Base-by-base conservation (phyloP, 1,140 invertebrate genomes). In the Drosophila lacteicornis region DNA sequence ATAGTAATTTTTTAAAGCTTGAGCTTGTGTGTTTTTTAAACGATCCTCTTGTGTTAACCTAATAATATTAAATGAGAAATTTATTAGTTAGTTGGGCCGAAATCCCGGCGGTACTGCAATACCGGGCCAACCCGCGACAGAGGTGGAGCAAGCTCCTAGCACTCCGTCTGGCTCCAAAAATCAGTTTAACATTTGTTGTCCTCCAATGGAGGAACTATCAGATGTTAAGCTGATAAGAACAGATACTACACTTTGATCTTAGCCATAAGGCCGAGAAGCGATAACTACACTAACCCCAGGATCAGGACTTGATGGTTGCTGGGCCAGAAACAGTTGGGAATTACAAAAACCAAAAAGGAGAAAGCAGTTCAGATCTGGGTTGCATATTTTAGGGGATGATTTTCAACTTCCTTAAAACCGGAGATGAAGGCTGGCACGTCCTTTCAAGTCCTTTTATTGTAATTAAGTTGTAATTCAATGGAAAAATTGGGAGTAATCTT, bases 141-240 rank as follows among this genome's bases (percentile, higher is more conserved):
- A 79, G 77, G 76, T 78, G 68, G 68, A 59, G 78, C 67, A 79
- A 78, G 78, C 68, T 38, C 75, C 79, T 74, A 65, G 38, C 53
- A 76, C 59, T 71, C 68, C 53, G 42, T 61, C 33, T 93, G 27
- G 6, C 5, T 30, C 27, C 27, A 30, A 30, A 30, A 30, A 30
- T 30, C 27, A 30, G 27, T 30, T 95, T 94, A 95, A 95, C 94
- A 94, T 94, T 88, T 91, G 91, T 94, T 94, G 94, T 92, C 91
- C 92, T 93, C 92, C 94, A 88, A 94, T 95, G 93, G 92, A 91
- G 92, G 91, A 93, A 93, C 94, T 94, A 94, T 94, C 94, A 95
- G 94, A 95, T 94, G 94, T 94, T 95, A 94, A 95, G 94, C 94
- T 94, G 94, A 94, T 94, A 94, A 95, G 94, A 95, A 95, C 94